Evolutionary conservation across 2,113 vertebrate species (phyloP), one percentile per base, ranked within the genome.

Genomic region (Girardinichthys multiradiatus): DNA sequence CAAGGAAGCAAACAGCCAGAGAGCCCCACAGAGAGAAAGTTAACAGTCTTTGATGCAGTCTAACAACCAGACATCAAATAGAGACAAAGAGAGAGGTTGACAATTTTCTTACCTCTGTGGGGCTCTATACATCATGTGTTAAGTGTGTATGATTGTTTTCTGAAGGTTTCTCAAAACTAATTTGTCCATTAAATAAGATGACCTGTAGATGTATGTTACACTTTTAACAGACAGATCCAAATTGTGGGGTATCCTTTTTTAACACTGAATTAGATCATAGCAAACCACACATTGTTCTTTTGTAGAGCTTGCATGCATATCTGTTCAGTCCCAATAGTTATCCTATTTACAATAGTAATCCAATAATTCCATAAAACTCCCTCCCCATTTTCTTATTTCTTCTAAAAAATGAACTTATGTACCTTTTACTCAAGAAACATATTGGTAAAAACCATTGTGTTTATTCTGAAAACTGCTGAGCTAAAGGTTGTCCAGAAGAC

Each of bases 1-100:
- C 64, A 37, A 70, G 9, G 45, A 74, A 64, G 70, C 29, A 83
- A 79, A 82, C 67, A 79, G 58, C 29, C 78, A 80, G 79, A 68
- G 61, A 62, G 70, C 33, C 14, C 33, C 29, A 24, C 24, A 30
- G 42, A 60, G 30, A 62, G 64, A 72, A 65, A 74, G 70, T 27
- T 45, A 42, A 62, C 63, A 64, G 65, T 62, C 30, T 63, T 57
- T 48, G 29, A 70, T 42, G n/a, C 75, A 57, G 42, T 75, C 71
- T 39, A 72, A 66, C 30, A 62, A 61, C 2, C 33, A 31, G 35
- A 39, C 15, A 39, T 9, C 58, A 54, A 42, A 42, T 30, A 30
- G 26, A 14, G 19, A 37, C 15, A 26, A 19, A 78, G 5, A 68
- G 17, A 19, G 24, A 4, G 1, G 8, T 19, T n/a, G 39, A 12